phyloP scores from a whole-genome alignment of 1,140 invertebrate genomes.

The Idris sp. region DNA sequence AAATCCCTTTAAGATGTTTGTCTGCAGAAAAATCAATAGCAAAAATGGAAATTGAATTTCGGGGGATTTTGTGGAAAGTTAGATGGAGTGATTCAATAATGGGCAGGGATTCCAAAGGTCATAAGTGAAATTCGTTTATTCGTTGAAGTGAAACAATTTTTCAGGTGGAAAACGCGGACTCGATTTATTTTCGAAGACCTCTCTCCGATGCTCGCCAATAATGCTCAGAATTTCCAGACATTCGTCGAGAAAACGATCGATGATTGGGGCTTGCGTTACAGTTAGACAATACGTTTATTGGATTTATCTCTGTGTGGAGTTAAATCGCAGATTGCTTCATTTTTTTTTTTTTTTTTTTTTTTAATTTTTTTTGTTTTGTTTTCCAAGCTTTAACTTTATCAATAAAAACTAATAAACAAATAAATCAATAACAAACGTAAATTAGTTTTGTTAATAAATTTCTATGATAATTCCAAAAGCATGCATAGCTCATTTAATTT shows the following conservation, averaged over 20 bases:
- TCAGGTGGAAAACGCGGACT: conserved; percentile 64
- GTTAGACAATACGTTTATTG: conserved; percentile 65
- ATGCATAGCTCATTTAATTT: too few species aligned
- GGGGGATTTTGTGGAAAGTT: conserved; percentile 50
- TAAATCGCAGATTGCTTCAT: conserved; percentile 38
- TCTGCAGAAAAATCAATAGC: conserved; percentile 43
- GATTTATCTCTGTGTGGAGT: conserved; percentile 52
- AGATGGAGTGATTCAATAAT: conserved; percentile 59
- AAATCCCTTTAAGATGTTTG: conserved; percentile 45
- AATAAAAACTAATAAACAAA: too few species aligned
- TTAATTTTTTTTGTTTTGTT: background rate
- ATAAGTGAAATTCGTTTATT: conserved; percentile 63
- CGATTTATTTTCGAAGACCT: conserved; percentile 65
- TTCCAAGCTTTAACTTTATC: background rate
- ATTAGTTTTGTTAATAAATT: too few species aligned
- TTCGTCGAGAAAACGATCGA: conserved; percentile 56
- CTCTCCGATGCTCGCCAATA: conserved; percentile 54
- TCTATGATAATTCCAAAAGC: too few species aligned
- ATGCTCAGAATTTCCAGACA: conserved; percentile 52
- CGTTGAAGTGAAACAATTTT: conserved; percentile 62
- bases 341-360: conserved; percentile 2
- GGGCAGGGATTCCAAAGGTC: conserved; percentile 50
- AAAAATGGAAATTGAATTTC: conserved; percentile 51
- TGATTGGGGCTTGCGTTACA: conserved; percentile 57
- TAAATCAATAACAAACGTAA: too few species aligned